Base-by-base conservation (phyloP, 2,888 invertebrate genomes). In the Caenorhabditis imperialis region DNA sequence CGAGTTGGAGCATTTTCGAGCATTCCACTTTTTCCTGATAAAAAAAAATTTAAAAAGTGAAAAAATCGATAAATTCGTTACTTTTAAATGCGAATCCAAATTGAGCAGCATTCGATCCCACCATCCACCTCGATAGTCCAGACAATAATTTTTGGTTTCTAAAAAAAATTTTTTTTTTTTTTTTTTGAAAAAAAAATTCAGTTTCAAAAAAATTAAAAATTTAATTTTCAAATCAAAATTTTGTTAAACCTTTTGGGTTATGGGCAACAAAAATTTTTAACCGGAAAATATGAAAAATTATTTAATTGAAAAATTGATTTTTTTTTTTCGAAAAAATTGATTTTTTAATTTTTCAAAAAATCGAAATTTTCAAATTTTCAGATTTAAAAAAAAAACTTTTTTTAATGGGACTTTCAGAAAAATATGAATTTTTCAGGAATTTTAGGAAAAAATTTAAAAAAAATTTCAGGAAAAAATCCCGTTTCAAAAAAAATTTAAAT, bases 61-160 rank as follows among this genome's bases (percentile, higher is more conserved):
- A 44, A 44, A 42, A 42, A 42, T 18, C 5, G 3, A 45, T 8
- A 45, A 2, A 27, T 27, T 25, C n/a, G 23, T 25, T 12, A 71
- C 65, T 20, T 78, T 81, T 38, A 78, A 38, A 63, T 81, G 81
- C 71, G 89, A 90, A 57, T 92, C 91, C 23, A 92, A 88, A 79
- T 92, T 91, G 0, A 92, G 89, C 0, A 92, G 91, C 61, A 92
- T 90, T 78, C 93, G 90, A 25, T 91, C 91, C 86, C 90, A 92
- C 90, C 90, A 90, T 47, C 87, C 84, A 2, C 92, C 90, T 30
- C 90, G 85, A 57, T 87, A 87, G 62, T 88, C 86, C 22, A 75
- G 62, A 71, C 89, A 89, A 79, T 89, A 90, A 2, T 82, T 75
- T 1, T 61, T 53, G 1, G 78, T 23, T 8, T 62, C 84, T 83